A percentile compares a stretch with the other conserved stretches of the same genome.
phyloP scores from a whole-genome alignment of 2,888 invertebrate species.

The Sepiola atlantica region DNA sequence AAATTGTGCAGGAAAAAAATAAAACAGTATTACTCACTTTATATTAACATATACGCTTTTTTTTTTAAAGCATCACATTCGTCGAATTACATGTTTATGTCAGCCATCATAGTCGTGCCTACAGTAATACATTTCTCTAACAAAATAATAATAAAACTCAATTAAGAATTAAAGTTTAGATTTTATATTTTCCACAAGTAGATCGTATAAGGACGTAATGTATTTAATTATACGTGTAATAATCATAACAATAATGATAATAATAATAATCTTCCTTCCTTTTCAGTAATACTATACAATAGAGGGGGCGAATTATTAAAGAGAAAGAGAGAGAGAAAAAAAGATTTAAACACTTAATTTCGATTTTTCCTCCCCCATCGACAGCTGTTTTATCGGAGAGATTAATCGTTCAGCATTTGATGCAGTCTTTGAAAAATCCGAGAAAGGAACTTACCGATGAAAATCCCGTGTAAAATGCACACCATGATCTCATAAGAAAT shows the following conservation, averaged over 20 bases:
- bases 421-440: not conserved
- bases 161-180: not conserved
- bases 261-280: not conserved
- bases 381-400: not conserved
- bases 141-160: not conserved
- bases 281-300: not conserved
- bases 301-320: not conserved
- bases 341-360: not conserved
- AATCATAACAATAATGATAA: not conserved
- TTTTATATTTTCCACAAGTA: not conserved
- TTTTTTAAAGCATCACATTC: not conserved
- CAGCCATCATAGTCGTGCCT: not conserved
- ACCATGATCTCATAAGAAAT: constrained; percentile 13
- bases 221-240: not conserved
- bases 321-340: not conserved
- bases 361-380: not conserved
- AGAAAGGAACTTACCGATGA: constrained; percentile 32
- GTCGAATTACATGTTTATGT: not conserved
- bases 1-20: not conserved
- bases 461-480: not conserved
- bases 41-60: not conserved
- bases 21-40: not conserved
- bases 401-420: not conserved
- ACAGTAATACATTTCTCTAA: not conserved
- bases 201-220: not conserved